Percentiles rank a stretch among this genome's conserved stretches.
Evolutionary conservation across 2,888 invertebrate species (phyloP).

Genomic region (Euproctis similis): DNA sequence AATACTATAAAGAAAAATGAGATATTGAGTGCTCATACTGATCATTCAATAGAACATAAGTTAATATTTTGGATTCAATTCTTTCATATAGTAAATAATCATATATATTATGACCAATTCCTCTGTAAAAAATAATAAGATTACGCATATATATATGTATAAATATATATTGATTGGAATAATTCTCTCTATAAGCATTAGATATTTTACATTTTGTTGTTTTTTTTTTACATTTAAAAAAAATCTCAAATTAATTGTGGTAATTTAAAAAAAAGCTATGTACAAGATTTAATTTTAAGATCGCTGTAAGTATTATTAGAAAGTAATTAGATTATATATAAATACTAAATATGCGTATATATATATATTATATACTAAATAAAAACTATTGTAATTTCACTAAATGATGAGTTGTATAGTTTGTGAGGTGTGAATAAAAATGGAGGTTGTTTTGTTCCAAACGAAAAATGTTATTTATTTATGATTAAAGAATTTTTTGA

Average conservation of each 20-base stretch:
- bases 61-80: conserved; percentile 14
- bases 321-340: conserved; percentile 69
- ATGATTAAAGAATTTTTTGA: conserved; percentile 75
- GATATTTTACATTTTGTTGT: conserved; percentile 63
- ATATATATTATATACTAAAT: too few species aligned
- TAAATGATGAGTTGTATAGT: conserved; percentile 65
- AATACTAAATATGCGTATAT: too few species aligned
- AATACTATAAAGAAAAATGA: too few species aligned
- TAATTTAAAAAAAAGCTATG: conserved; percentile 70
- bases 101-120: conserved; percentile 53
- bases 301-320: conserved; percentile 76
- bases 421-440: conserved; percentile 71
- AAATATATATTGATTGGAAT: conserved; percentile 57
- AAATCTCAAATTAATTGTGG: conserved; percentile 74
- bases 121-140: conserved; percentile 35
- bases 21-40: too few species aligned
- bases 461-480: conserved; percentile 75
- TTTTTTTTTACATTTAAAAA: too few species aligned
- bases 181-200: conserved; percentile 70
- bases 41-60: too few species aligned
- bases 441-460: conserved; percentile 75
- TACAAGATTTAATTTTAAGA: conserved; percentile 68
- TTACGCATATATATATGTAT: too few species aligned
- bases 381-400: conserved; percentile 70
- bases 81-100: too few species aligned